Conservation (phyloP, 1,140 invertebrate species). For the Panagrolaimus sp. region DNA sequence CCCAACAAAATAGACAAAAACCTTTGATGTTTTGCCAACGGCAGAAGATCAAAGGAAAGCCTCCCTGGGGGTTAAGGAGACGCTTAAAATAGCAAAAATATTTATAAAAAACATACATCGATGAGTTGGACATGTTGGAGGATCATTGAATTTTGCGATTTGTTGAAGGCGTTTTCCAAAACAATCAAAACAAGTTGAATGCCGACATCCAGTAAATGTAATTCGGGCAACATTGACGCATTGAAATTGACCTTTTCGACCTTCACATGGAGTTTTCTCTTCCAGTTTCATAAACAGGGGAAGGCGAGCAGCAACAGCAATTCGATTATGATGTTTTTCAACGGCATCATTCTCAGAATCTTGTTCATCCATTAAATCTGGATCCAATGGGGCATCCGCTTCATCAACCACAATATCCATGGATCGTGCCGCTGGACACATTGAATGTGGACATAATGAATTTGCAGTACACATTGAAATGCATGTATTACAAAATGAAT, state of each 20-base stretch:
- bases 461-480: constrained; percentile 6
- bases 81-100: too few species aligned
- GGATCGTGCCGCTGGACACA: background rate
- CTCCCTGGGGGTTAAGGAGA: too few species aligned
- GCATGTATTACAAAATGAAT: background rate
- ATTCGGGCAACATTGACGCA: constrained; percentile 3
- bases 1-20: too few species aligned
- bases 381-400: constrained; percentile 5
- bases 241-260: background rate
- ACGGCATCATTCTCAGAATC: background rate
- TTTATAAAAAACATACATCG: too few species aligned
- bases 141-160: background rate
- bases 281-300: background rate
- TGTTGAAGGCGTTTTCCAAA: background rate
- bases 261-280: constrained; percentile 8
- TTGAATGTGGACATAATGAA: background rate
- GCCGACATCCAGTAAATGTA: background rate
- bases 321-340: constrained; percentile 7
- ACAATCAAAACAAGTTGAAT: constrained; percentile 6
- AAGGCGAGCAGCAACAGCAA: constrained; percentile 5
- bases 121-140: background rate
- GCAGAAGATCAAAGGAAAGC: too few species aligned
- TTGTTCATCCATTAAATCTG: background rate
- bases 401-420: constrained; percentile 14
- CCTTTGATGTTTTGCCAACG: too few species aligned